These are phyloP conservation scores for Leucania comma DNA, from an alignment of 2,888 invertebrate species.

Conservation along the genomic window DNA sequence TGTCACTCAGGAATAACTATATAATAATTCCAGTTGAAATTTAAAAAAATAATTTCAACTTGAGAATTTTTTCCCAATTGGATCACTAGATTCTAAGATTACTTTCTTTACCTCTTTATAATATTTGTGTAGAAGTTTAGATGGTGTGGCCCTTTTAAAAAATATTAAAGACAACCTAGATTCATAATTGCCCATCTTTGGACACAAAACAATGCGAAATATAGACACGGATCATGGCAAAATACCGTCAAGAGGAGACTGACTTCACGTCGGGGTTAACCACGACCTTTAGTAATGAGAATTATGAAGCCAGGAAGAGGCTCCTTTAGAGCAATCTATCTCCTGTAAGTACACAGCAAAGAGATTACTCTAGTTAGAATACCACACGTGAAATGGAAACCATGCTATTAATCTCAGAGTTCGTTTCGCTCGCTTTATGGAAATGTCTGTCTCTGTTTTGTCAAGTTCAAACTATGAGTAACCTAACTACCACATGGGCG, in stretches of 20 bases:
- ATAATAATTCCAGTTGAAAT: too few species aligned
- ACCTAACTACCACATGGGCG: neutral
- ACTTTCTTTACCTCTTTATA: neutral
- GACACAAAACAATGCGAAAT: neutral
- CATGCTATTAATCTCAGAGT: neutral
- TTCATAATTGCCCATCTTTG: neutral
- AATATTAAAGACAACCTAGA: neutral
- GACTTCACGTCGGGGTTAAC: neutral
- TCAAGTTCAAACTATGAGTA: neutral
- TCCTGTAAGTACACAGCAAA: neutral
- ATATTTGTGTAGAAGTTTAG: too few species aligned
- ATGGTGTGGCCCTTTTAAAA: neutral
- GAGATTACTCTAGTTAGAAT: neutral
- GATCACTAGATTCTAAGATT: neutral
- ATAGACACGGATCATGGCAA: neutral
- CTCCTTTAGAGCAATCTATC: neutral
- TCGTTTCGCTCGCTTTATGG: neutral
- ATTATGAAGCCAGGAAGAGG: neutral
- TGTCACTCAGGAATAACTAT: neutral
- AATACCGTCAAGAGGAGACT: neutral
- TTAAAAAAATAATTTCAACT: too few species aligned
- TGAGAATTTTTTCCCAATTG: neutral
- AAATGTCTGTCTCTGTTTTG: neutral
- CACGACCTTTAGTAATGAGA: neutral
- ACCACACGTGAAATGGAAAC: constrained; percentile 13